A percentile compares a stretch with the other conserved stretches of the same genome.
Conservation (phyloP, 2,888 invertebrate species). For the Aradus depressus region DNA sequence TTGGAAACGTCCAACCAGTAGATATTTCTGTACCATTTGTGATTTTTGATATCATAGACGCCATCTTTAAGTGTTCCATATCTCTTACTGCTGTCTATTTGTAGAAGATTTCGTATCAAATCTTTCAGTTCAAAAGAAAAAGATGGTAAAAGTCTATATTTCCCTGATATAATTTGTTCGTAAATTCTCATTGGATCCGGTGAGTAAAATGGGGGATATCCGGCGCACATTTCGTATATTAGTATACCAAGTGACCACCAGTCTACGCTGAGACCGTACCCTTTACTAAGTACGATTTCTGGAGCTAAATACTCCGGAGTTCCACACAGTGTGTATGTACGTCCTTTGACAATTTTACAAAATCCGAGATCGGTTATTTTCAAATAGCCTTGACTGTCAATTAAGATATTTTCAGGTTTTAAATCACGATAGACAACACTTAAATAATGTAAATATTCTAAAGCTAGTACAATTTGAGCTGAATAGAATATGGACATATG, state of each 20-base stretch:
- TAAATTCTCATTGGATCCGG: constrained; percentile 89
- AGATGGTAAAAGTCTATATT: constrained; percentile 72
- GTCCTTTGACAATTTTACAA: constrained; percentile 55
- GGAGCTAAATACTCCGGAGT: constrained; percentile 50
- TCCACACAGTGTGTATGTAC: constrained; percentile 46
- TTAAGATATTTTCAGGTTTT: constrained; percentile 84
- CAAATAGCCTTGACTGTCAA: constrained; percentile 65
- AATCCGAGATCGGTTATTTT: constrained; percentile 92
- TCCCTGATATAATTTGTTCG: constrained; percentile 84
- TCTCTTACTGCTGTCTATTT: constrained; percentile 66
- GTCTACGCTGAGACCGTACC: constrained; percentile 86
- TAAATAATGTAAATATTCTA: constrained; percentile 85
- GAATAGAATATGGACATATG: constrained; percentile 62
- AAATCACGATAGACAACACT: constrained; percentile 81
- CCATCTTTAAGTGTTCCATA: constrained; percentile 79
- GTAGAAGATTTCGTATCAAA: constrained; percentile 67
- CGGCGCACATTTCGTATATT: constrained; percentile 81
- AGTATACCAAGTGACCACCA: constrained; percentile 94
- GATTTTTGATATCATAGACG: constrained; percentile 74
- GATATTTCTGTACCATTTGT: constrained; percentile 73
- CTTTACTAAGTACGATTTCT: constrained; percentile 56
- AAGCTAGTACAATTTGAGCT: constrained; percentile 78
- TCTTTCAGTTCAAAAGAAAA: constrained; percentile 75
- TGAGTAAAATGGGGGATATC: constrained; percentile 86
- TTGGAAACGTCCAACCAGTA: constrained; percentile 74